A percentile compares a stretch with the other conserved stretches of the same genome.
Conservation (phyloP, 1,140 invertebrate genomes). For the Musca vetustissima region DNA sequence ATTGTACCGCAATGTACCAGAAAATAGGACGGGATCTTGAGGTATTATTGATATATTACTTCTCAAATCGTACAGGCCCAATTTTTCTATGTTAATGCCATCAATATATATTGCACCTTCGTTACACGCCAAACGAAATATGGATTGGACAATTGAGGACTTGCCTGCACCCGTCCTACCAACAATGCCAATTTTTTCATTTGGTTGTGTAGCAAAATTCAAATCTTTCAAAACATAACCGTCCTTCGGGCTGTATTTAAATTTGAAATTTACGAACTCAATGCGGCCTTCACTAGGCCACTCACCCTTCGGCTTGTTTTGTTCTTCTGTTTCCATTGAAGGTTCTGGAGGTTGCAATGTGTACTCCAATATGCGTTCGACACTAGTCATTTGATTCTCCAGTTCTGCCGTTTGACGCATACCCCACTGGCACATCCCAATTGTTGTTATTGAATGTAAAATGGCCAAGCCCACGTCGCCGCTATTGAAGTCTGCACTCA, state of each 20-base stretch:
- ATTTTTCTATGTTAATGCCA: conserved; percentile 60
- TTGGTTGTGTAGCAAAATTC: conserved; percentile 65
- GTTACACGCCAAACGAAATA: conserved; percentile 75
- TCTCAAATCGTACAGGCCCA: conserved; percentile 65
- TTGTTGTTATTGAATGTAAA: conserved; percentile 75
- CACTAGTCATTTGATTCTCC: conserved; percentile 85
- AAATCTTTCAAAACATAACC: conserved; percentile 67
- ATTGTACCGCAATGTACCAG: conserved; percentile 74
- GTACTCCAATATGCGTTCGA: conserved; percentile 76
- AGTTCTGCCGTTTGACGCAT: conserved; percentile 84
- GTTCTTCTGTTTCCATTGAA: conserved; percentile 57
- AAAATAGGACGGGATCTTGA: conserved; percentile 78
- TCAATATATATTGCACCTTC: conserved; percentile 66
- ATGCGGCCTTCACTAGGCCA: conserved; percentile 77
- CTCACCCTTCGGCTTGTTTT: conserved; percentile 61
- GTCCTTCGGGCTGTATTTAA: conserved; percentile 57
- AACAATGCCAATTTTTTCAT: conserved; percentile 83
- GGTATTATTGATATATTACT: conserved; percentile 79
- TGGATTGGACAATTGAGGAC: conserved; percentile 79
- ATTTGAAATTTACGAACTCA: conserved; percentile 64
- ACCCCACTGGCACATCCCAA: conserved; percentile 82
- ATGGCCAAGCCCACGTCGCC: conserved; percentile 79
- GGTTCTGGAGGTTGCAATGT: conserved; percentile 61
- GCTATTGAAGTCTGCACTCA: conserved; percentile 60
- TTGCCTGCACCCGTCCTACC: conserved; percentile 91